phyloP scores from a whole-genome alignment of 2,888 invertebrate genomes.

The Nezara viridula region DNA sequence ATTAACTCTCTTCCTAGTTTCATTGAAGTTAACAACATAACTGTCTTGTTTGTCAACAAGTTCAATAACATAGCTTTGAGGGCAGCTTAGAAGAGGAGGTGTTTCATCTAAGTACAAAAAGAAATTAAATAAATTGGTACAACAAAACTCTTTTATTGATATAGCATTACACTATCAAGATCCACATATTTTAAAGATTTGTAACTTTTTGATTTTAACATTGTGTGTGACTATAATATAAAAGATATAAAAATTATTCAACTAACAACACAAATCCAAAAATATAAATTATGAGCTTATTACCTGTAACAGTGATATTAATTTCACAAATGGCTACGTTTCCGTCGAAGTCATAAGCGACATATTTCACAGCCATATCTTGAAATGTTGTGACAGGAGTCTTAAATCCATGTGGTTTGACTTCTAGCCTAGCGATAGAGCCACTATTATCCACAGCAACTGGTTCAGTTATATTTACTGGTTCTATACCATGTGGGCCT shows the following conservation, averaged over 20 bases:
- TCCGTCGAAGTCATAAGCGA: slow-evolving; percentile 97
- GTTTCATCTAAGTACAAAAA: slow-evolving; percentile 78
- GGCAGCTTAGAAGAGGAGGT: slow-evolving; percentile 90
- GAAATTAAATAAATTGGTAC: no score
- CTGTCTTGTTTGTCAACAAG: slow-evolving; percentile 90
- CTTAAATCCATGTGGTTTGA: slow-evolving; percentile 91
- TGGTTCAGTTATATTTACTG: slow-evolving; percentile 94
- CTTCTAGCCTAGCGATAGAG: slow-evolving; percentile 91
- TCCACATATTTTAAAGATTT: no score
- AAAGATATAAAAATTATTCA: neutral
- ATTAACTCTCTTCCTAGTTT: slow-evolving; percentile 86
- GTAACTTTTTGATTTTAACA: no score
- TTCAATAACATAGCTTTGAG: slow-evolving; percentile 94
- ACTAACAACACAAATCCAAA: neutral
- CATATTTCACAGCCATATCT: slow-evolving; percentile 93
- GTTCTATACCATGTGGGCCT: slow-evolving; percentile 88
- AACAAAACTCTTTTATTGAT: neutral
- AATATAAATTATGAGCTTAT: slow-evolving; percentile 4
- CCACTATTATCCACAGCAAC: slow-evolving; percentile 96
- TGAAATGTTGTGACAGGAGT: slow-evolving; percentile 90
- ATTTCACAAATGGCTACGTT: slow-evolving; percentile 98
- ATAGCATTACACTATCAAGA: no score
- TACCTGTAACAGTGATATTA: slow-evolving; percentile 89
- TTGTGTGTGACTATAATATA: no score
- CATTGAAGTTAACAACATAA: slow-evolving; percentile 92